Evolutionary conservation across 2,888 invertebrate species (phyloP).

Genomic region (Platycheirus albimanus): DNA sequence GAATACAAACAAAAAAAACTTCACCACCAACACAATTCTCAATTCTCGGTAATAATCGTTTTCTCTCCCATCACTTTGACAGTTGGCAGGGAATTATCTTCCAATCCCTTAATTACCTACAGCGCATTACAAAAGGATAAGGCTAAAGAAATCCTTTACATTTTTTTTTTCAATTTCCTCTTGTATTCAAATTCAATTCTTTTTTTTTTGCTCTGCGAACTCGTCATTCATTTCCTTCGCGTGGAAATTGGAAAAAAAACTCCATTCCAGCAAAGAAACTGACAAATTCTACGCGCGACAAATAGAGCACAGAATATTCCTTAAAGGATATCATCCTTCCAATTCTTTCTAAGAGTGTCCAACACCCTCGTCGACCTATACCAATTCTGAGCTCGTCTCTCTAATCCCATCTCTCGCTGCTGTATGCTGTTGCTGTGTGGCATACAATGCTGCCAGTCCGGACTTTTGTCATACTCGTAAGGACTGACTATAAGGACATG

Average conservation of each 20-base stretch:
- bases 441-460: constrained; percentile 39
- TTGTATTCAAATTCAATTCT: constrained; percentile 58
- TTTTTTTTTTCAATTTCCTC: constrained; percentile 35
- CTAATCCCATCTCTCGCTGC: constrained; percentile 39
- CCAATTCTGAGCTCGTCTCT: neutral
- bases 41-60: neutral
- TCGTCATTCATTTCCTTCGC: constrained; percentile 68
- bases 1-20: neutral
- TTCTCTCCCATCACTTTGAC: constrained; percentile 20
- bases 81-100: constrained; percentile 48
- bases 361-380: neutral
- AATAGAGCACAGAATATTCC: constrained; percentile 61
- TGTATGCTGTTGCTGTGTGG: neutral
- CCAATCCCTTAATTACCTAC: constrained; percentile 66
- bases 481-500: constrained; percentile 72
- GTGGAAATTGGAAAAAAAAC: constrained; percentile 20
- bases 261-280: constrained; percentile 41
- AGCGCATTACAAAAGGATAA: constrained; percentile 48
- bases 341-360: constrained; percentile 3
- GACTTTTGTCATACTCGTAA: constrained; percentile 72
- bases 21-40: neutral
- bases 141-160: constrained; percentile 48
- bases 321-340: constrained; percentile 42
- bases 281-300: constrained; percentile 56
- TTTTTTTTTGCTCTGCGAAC: constrained; percentile 28